These are phyloP conservation scores for Emydocephalus ijimae DNA, from an alignment of 2,113 vertebrate genomes.

Conservation along the genomic window DNA sequence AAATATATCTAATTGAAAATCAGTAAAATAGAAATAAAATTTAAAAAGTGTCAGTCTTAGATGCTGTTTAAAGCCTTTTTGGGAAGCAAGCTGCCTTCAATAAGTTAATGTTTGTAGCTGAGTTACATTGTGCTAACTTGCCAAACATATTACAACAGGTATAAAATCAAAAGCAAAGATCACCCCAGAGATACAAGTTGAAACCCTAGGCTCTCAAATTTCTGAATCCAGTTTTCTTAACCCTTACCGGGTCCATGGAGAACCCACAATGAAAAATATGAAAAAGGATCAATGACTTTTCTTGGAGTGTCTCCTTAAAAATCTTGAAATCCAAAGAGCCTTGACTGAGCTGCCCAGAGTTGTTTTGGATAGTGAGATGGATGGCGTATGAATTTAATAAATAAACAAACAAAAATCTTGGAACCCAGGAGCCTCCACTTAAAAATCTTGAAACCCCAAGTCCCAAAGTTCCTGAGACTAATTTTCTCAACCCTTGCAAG, in stretches of 20 bases:
- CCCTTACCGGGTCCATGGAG: background rate
- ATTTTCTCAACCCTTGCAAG: background rate
- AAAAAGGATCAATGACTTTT: background rate
- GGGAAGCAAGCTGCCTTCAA: background rate
- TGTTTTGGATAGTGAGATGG: background rate
- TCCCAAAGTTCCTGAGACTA: background rate
- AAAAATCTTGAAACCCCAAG: background rate
- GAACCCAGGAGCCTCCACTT: background rate
- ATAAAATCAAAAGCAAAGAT: background rate
- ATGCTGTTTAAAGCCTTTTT: background rate
- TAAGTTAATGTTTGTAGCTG: background rate
- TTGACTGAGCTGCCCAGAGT: background rate
- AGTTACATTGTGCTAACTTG: background rate
- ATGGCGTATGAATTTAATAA: background rate
- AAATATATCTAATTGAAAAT: too few relatives aligned
- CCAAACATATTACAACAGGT: background rate
- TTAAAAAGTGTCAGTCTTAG: background rate
- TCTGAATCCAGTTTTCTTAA: background rate
- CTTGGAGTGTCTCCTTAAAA: background rate
- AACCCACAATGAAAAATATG: background rate
- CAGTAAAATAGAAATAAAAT: too few relatives aligned
- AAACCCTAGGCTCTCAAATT: background rate
- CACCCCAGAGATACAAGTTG: background rate
- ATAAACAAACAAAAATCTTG: background rate
- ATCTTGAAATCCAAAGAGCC: background rate